Conservation (phyloP, 2,113 vertebrate genomes). For the Glareola pratincola region DNA sequence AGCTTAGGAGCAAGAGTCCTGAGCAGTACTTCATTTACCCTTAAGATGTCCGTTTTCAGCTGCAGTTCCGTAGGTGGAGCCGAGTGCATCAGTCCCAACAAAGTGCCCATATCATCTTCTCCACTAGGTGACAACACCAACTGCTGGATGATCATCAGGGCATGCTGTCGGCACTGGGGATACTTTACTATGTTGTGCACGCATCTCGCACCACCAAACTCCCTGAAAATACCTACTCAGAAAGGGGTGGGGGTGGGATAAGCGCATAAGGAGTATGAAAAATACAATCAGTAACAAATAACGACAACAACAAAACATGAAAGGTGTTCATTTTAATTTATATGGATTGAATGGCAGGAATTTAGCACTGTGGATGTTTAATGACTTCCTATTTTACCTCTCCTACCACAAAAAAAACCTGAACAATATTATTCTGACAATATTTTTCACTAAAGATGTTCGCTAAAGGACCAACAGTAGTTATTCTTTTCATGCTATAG, state of each 20-base stretch:
- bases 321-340: background rate
- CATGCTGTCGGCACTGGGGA: slow-evolving; percentile 92
- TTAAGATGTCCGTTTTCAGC: slow-evolving; percentile 93
- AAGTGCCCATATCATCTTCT: slow-evolving; percentile 98
- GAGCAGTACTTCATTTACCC: slow-evolving; percentile 71
- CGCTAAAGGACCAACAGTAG: background rate
- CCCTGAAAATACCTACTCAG: slow-evolving; percentile 88
- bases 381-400: background rate
- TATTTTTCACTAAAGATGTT: background rate
- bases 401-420: background rate
- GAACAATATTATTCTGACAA: background rate
- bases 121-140: slow-evolving; percentile 92
- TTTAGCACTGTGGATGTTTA: background rate
- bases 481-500: background rate
- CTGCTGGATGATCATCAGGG: slow-evolving; percentile 96
- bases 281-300: background rate
- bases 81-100: slow-evolving; percentile 96
- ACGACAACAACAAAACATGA: background rate
- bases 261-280: background rate
- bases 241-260: background rate
- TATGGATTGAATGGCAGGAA: background rate
- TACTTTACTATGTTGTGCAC: slow-evolving; percentile 98
- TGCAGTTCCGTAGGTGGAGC: slow-evolving; percentile 90
- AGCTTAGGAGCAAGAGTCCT: background rate
- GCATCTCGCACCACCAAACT: slow-evolving; percentile 94